These are phyloP conservation scores for Dolichotis patagonum DNA, from an alignment of 2,113 vertebrate species.

Conservation along the genomic window DNA sequence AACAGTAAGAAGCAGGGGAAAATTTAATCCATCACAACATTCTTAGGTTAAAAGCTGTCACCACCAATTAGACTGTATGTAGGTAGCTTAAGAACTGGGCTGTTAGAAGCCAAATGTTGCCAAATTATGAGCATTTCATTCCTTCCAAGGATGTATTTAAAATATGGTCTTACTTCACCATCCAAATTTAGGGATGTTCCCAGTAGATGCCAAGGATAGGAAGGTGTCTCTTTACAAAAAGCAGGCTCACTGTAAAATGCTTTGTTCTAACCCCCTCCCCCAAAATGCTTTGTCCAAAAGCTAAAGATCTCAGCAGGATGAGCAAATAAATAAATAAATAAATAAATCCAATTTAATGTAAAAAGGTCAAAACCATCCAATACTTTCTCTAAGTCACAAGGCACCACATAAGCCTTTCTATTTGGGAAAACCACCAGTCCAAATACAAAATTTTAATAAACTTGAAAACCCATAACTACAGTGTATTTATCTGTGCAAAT, in stretches of 20 bases:
- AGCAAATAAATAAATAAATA: background rate
- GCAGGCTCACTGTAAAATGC: slow-evolving; percentile 51
- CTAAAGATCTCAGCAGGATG: background rate
- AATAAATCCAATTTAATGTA: slow-evolving; percentile 35
- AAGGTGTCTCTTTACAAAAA: slow-evolving; percentile 68
- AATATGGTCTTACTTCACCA: slow-evolving; percentile 69
- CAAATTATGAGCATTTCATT: slow-evolving; percentile 55
- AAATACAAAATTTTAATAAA: slow-evolving; percentile 70
- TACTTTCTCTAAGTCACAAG: slow-evolving; percentile 35
- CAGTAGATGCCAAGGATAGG: slow-evolving; percentile 56
- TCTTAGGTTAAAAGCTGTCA: slow-evolving; percentile 48
- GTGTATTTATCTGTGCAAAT: slow-evolving; percentile 57
- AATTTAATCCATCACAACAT: slow-evolving; percentile 47
- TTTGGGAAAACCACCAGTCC: slow-evolving; percentile 20
- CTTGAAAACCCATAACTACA: slow-evolving; percentile 50
- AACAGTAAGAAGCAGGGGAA: background rate
- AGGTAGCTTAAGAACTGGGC: slow-evolving; percentile 52
- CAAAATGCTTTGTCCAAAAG: slow-evolving; percentile 57
- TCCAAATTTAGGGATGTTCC: slow-evolving; percentile 72
- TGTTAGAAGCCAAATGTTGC: slow-evolving; percentile 42
- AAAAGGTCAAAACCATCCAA: slow-evolving; percentile 56
- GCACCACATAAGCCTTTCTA: slow-evolving; percentile 36
- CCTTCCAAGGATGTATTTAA: slow-evolving; percentile 72
- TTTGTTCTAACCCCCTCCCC: too few relatives aligned
- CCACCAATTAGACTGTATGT: slow-evolving; percentile 43